Percentiles rank a stretch among this genome's conserved stretches.
Evolutionary conservation across 2,113 vertebrate species (phyloP).

Genomic region (Oreochromis niloticus): DNA sequence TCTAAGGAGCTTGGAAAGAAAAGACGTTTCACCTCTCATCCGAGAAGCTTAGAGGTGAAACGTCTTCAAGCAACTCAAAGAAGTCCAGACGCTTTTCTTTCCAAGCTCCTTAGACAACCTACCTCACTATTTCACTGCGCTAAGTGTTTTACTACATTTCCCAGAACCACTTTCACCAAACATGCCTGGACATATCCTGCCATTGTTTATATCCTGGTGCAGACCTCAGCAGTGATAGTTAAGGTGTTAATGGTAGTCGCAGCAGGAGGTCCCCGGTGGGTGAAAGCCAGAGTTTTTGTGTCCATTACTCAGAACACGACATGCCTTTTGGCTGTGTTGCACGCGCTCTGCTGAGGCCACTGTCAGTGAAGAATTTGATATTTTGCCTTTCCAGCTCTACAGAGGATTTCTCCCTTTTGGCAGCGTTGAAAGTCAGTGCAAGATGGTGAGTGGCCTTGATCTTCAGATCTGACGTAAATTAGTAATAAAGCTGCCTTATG

Average conservation of each 20-base stretch:
- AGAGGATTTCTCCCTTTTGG: neutral
- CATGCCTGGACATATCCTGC: constrained; percentile 23
- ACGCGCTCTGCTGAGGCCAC: neutral
- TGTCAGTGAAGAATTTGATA: neutral
- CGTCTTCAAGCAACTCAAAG: no score
- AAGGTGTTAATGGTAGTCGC: neutral
- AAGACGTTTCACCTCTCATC: no score
- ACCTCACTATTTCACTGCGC: neutral
- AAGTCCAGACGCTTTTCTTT: no score
- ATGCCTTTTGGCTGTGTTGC: neutral
- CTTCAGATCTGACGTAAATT: neutral
- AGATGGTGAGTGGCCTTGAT: constrained; percentile 18
- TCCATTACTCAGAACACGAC: neutral
- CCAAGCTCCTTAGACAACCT: neutral
- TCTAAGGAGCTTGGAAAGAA: no score
- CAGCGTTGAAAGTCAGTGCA: neutral
- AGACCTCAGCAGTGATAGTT: neutral
- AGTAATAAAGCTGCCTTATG: neutral
- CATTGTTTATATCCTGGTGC: neutral
- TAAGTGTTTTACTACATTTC: constrained; percentile 25
- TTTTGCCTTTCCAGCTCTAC: neutral
- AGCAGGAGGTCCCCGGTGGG: neutral
- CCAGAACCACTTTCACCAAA: constrained; percentile 27
- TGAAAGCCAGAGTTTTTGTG: neutral
- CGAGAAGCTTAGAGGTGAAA: no score